Base-by-base conservation (phyloP, 2,888 invertebrate genomes). In the Rhagium mordax region DNA sequence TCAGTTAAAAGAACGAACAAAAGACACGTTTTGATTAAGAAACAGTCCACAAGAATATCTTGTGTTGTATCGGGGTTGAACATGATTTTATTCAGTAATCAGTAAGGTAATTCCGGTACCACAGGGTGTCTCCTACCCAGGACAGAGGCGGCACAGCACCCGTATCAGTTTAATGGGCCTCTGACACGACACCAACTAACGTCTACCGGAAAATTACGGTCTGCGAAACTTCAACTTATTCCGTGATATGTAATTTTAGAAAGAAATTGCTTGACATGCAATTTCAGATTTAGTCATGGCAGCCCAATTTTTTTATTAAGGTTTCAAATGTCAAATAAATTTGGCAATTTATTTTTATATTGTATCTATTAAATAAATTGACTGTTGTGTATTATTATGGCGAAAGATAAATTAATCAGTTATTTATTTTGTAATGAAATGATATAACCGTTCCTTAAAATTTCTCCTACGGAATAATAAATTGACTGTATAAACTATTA, bases 41-140 rank as follows among this genome's bases (percentile, higher is more conserved):
- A 71, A 49, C 59, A 51, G 59, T 47, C 51, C 53, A 47, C 29
- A 24, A 57, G 51, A 60, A 75, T 81, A 81, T 82, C 81, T 78
- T 69, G 49, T 72, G 67, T 76, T 83, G 83, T 82, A 84, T 84
- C 84, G 78, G 81, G 80, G 80, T 78, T 80, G 80, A 84, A 86
- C 84, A 85, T 83, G 82, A 83, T 85, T 86, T 85, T 84, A 84
- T 86, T 86, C 80, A 81, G 84, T 86, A 87, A 87, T 86, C 86
- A 85, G 82, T 81, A 81, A 83, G 82, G 85, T 85, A 85, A 87
- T 86, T 87, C 86, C 85, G 85, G 87, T 87, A 86, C 86, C 87
- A 86, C 80, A 85, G 86, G 87, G 87, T 87, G 87, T 87, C 86
- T 86, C 86, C 84, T 84, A 82, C 84, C 79, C 81, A 80, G 75